Base-by-base conservation (phyloP, 2,113 vertebrate species). In the Mus pahari region DNA sequence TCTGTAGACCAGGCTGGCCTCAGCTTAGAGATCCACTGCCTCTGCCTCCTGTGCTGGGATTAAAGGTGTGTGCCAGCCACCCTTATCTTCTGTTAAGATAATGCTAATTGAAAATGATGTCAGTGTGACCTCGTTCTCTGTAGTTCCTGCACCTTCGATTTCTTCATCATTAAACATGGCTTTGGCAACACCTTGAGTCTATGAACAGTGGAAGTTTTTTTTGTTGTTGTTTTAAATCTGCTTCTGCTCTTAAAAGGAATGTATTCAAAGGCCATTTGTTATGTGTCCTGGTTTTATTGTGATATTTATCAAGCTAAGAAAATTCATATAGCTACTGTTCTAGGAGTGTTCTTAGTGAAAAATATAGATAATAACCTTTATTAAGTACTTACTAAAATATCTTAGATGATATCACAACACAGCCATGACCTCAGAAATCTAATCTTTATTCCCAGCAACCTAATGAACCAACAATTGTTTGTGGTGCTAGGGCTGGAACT, bases 161-260 rank as follows among this genome's bases (percentile, higher is more conserved):
- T 42, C 45, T 83, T 90, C 73, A 33, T 81, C 71, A 86, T 42
- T 78, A 73, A 16, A 36, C 31, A 39, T 14, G 36, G 10, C 88
- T 31, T 73, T 66, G 36, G 31, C 75, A 90, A 33, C 26, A 48
- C 19, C 31, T 53, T 77, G 39, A 62, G 62, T 62, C 71, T 88
- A 20, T 90, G 64, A 86, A 68, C 1, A 19, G 26, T 50, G 33
- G 36, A 26, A 31, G 1, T 33, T 33, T 14, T 78, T 39, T n/a
- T n/a, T n/a, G n/a, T n/a, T n/a, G n/a, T n/a, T 60, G 1, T 58
- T 82, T 86, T 79, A 83, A 1, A 81, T 62, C 70, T 88, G 8
- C 70, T 95, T 94, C 90, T 78, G 33, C 70, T 89, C 74, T 73
- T 87, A 55, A 81, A 91, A 70, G 22, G 31, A 64, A 58, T 58